Evolutionary conservation across 2,888 invertebrate genomes (phyloP), one percentile per base, ranked within the genome.

Genomic region (Hirtodrosophila duncani): DNA sequence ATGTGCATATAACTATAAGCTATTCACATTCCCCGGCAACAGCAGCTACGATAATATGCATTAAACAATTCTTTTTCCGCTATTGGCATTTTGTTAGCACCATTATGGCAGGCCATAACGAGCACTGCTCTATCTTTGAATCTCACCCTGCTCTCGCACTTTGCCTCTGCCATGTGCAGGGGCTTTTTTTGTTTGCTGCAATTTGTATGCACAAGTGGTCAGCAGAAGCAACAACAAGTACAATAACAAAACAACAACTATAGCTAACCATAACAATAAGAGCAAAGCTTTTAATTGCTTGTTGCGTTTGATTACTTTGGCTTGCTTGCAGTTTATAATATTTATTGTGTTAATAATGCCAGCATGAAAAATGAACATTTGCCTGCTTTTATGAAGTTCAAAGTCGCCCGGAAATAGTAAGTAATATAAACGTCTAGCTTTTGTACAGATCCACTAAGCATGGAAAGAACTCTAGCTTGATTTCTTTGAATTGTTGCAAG

Each of bases 241-340:
- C 14, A 42, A 46, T 34, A 45, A 37, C 31, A 26, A 24, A 36
- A 34, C 29, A 45, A 46, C 44, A 38, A 33, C 9, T 30, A 29
- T 44, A 43, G 34, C 45, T 36, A 45, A 53, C 53, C 34, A 52
- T 44, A 36, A 49, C 27, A 44, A 50, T 58, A 59, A 55, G 50
- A 59, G 78, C 31, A 55, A 58, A 50, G 67, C 63, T 48, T 78
- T 62, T 77, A 77, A 77, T 69, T 69, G 53, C 64, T 44, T 57
- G 31, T 48, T 51, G 63, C 63, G 43, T 53, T 71, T 71, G 53
- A 67, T 57, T 74, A 55, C 42, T 29, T 18, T 45, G n/a, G n/a
- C 26, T 53, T 74, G 55, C 65, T 63, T 69, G 31, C 53, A 56
- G 14, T 49, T 50, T 36, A 23, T 48, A 58, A 51, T 48, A 58